Evolutionary conservation across 2,797 vertebrate species (phyloP), one percentile per base, ranked within the genome.

Genomic region (Sitta carolinensis): DNA sequence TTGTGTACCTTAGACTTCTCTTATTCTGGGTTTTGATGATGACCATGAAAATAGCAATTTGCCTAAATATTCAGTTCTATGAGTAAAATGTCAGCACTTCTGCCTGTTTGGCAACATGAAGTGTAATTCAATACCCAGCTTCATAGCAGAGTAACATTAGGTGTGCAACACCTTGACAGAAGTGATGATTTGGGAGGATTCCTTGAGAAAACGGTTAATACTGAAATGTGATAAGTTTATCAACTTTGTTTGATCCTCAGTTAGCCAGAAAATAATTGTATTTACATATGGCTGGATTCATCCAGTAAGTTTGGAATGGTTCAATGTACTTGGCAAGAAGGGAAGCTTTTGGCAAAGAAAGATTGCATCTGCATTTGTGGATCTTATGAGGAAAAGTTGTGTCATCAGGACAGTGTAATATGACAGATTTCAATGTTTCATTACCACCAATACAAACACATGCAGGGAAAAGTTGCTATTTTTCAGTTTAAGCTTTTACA

Each of bases 301-400:
- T 87, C 29, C 81, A 87, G 32, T 55, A 5, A 13, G 22, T 21
- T 89, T 52, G 79, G 79, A 89, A 77, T 50, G 13, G 7, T 36
- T 30, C 73, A 83, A 9, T 18, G 47, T 16, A 61, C 42, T 92
- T 96, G 82, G 82, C 72, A 91, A 83, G 68, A 77, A 80, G 57
- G 27, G 7, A 58, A 91, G 32, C 9, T 70, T 84, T 80, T 92
- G 78, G 87, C 78, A 94, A 67, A 68, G 61, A n/a, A 80, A 20
- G 27, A 58, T 68, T 9, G 4, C 82, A 87, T 93, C 87, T 94
- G 75, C 64, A 75, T 93, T 92, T 87, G 50, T 72, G 62, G 58
- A 92, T 80, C 72, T 92, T 87, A 68, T 30, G 64, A 91, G 91
- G 50, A 89, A 91, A 95, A 85, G n/a, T 43, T 94, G 72, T 92